Evolutionary conservation across 2,113 vertebrate species (phyloP), one percentile per base, ranked within the genome.

Genomic region (Trichechus manatus): DNA sequence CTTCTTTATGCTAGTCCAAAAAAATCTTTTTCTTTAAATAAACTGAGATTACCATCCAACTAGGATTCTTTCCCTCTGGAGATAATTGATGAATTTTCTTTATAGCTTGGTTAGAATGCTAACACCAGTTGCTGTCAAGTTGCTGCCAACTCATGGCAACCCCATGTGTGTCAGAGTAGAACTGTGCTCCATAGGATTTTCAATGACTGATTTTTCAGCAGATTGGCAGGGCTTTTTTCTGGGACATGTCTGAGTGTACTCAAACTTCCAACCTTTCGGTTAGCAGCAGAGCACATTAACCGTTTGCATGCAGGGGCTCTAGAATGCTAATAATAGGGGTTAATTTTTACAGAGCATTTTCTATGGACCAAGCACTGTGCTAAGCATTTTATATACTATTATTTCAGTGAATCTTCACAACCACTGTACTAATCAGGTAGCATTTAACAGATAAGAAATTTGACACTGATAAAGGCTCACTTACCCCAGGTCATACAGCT

Each of bases 1-100:
- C 42, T 96, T 95, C 25, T 92, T 89, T 80, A 85, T 27, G 53
- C 47, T 13, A 86, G 13, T 63, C 47, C 63, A 80, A 89, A 89
- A 56, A 9, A 72, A 50, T 39, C 47, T 47, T 64, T 74, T 44
- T 72, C 74, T 91, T 92, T 25, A 25, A 74, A 4, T 53, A 82
- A 94, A 82, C 74, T 68, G 70, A 90, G 36, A 64, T 77, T 74
- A 56, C 14, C 70, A 53, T 23, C 61, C 66, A 88, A 63, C 5
- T 50, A 85, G 1, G 11, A 81, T 61, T 82, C 68, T 89, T 92
- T 74, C 66, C 64, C 42, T 78, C 50, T 78, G n/a, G 82, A 86
- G 81, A 72, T 78, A 86, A 80, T 4, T 70, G 29, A 61, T n/a
- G 22, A 72, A 19, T 93, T 63, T 89, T 82, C 75, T 87, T 82